Percentiles rank a stretch among this genome's conserved stretches.
Conservation (phyloP, 2,888 invertebrate genomes). For the Congeria kusceri region DNA sequence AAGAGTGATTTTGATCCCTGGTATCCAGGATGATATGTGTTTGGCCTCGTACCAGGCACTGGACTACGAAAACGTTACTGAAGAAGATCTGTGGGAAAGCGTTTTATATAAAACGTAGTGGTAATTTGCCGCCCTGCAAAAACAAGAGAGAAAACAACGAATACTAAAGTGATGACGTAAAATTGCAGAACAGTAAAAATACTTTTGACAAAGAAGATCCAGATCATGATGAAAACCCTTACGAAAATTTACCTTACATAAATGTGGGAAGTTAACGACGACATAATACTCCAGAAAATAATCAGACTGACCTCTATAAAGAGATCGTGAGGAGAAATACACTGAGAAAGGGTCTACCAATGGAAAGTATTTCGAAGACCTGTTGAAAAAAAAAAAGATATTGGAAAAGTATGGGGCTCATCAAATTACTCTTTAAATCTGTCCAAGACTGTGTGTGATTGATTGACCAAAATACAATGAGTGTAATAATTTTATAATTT, state of each 20-base stretch:
- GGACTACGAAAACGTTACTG: slow-evolving; percentile 67
- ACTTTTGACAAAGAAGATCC: slow-evolving; percentile 46
- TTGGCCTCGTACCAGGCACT: slow-evolving; percentile 50
- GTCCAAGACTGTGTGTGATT: too few species aligned
- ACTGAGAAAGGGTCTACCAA: slow-evolving; percentile 19
- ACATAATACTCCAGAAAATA: slow-evolving; percentile 46
- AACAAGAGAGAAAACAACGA: too few species aligned
- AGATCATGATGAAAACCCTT: slow-evolving; percentile 65
- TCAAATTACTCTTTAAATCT: too few species aligned
- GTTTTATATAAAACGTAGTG: slow-evolving; percentile 59
- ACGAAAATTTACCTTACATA: slow-evolving; percentile 62
- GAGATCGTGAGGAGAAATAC: slow-evolving; percentile 53
- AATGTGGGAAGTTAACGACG: slow-evolving; percentile 59
- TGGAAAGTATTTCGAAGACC: slow-evolving; percentile 53
- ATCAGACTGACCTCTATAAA: slow-evolving; percentile 40
- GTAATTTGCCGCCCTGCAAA: slow-evolving; percentile 21
- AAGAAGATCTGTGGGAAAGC: slow-evolving; percentile 71
- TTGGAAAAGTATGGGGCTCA: too few species aligned
- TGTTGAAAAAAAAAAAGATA: too few species aligned
- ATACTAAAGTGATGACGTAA: too few species aligned
- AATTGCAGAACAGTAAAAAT: background rate
- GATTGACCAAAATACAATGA: too few species aligned
- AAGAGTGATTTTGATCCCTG: slow-evolving; percentile 34
- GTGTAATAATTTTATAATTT: too few species aligned
- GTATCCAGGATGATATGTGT: slow-evolving; percentile 55